Base-by-base conservation (phyloP, 1,140 invertebrate species). In the Calycopis cecrops region DNA sequence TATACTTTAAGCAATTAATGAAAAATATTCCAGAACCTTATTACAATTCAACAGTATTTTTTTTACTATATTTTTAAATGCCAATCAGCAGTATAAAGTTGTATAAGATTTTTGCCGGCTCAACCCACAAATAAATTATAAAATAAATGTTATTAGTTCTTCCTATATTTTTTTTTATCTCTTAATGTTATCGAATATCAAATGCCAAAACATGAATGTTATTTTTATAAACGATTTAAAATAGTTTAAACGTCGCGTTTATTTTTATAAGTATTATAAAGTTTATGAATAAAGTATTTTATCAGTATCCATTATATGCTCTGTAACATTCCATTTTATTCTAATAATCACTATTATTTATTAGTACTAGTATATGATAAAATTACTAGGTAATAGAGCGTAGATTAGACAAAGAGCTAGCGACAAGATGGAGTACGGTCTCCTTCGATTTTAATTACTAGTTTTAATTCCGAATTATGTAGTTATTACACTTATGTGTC, bases 141-240 rank as follows among this genome's bases (percentile, higher is more conserved):
- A n/a, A n/a, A 6, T 28, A 3, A 28, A 6, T 28, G 21, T 28
- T 6, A 28, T 28, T 6, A 28, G 6, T 28, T 28, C 6, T 28
- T 28, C 6, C 6, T 3, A 28, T 3, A 28, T 2, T 28, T 28
- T 21, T 48, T 48, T 48, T 28, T 11, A 48, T 10, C 10, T 9
- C 4, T 28, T 21, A 3, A 9, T 6, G 14, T 52, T 42, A 52
- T 52, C 38, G 51, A 52, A 52, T 52, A 52, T 38, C 18, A 42
- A 40, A 52, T 52, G 51, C 51, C 51, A 52, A 52, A 52, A 52
- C 51, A 52, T 28, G n/a, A 52, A 33, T 52, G 18, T 52, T 52
- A 52, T 52, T 52, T 52, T 52, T 52, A 42, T 52, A 52, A 44
- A 44, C 40, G 12, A 44, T 44, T 44, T 44, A 44, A 28, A 44